Base-by-base conservation (phyloP, 2,888 invertebrate species). In the Ormyrus pomaceus region DNA sequence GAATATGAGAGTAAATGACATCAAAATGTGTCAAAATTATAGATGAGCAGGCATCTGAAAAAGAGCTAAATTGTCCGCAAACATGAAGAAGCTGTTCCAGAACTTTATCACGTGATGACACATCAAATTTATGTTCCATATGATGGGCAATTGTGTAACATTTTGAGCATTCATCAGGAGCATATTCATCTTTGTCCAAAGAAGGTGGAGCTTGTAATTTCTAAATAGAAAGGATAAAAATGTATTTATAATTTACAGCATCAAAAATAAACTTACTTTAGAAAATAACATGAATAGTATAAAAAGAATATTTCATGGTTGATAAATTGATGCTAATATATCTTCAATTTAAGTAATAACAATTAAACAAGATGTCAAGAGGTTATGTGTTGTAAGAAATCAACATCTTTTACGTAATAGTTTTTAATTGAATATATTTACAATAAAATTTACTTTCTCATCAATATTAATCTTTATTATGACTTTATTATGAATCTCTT, bases 11-110 rank as follows among this genome's bases (percentile, higher is more conserved):
- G 83, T 95, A 93, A 79, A 97, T 94, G 65, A 93, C 93, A 85
- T 94, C 93, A 91, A 95, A 96, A 89, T 97, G 93, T 34, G 93
- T 94, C 80, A 96, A 91, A 51, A 96, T 92, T 11, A 95, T 93
- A 87, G 94, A 94, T 62, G 95, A 93, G 87, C 97, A 97, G 8
- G 95, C 95, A 91, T 97, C 97, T 0, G 96, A 95, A 64, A 95
- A 94, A 4, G 95, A 95, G 71, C 94, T 93, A 87, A 95, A 90
- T 78, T 93, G 91, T 65, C 95, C 94, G 89, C 97, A 97, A 1
- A 93, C 86, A 92, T 92, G 85, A 86, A 91, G 80, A 81, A 90
- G 83, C 61, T 83, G 84, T 45, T 86, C 80, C 5, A 88, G 82
- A 53, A 91, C 84, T 69, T 84, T 77, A 46, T 88, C 87, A 0